phyloP scores from a whole-genome alignment of 2,113 vertebrate species.

The Vireo altiloquus region DNA sequence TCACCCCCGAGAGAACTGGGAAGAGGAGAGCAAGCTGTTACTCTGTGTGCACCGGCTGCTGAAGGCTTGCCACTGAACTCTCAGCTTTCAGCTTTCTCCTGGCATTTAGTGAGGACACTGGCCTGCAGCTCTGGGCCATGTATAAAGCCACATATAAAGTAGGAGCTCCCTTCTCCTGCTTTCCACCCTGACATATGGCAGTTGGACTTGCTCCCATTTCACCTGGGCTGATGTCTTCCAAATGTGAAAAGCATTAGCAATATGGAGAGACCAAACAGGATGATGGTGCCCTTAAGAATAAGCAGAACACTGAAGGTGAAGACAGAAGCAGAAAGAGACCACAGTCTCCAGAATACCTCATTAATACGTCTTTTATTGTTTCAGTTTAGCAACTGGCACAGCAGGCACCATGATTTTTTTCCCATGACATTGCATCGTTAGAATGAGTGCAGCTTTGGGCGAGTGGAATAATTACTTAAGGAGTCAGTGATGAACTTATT shows the following conservation, averaged over 20 bases:
- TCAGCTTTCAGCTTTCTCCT: not conserved
- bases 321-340: not conserved
- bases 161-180: not conserved
- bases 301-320: not conserved
- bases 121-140: not conserved
- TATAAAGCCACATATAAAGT: fast-evolving
- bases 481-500: not conserved
- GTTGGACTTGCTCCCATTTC: not conserved
- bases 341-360: not conserved
- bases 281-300: not conserved
- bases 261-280: fast-evolving
- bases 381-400: not conserved
- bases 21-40: not conserved
- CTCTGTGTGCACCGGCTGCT: not conserved
- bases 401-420: not conserved
- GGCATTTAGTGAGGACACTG: not conserved
- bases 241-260: not conserved
- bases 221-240: not conserved
- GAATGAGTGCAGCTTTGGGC: not conserved
- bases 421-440: not conserved
- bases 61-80: not conserved
- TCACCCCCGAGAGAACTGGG: fast-evolving
- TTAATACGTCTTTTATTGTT: not conserved
- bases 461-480: not conserved
- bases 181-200: not conserved